Conservation (phyloP, 2,888 invertebrate species). For the Hyposoter dolosus region DNA sequence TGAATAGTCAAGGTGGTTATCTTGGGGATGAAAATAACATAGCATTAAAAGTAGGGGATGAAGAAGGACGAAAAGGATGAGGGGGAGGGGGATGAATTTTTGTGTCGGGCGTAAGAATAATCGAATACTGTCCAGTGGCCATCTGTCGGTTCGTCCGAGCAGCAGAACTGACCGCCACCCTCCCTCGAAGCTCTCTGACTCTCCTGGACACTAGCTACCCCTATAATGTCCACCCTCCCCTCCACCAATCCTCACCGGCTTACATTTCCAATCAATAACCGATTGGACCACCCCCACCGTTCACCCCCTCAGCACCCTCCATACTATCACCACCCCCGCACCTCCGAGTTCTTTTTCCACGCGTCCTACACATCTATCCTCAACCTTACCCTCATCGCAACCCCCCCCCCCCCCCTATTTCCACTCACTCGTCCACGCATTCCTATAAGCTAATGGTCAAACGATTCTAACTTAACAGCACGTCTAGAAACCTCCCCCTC, state of each 20-base stretch:
- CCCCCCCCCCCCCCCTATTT: slow-evolving; percentile 47
- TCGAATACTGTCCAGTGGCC: slow-evolving; percentile 80
- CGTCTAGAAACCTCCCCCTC: slow-evolving; percentile 68
- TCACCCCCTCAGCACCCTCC: slow-evolving; percentile 65
- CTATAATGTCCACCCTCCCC: slow-evolving; percentile 66
- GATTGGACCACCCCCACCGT: slow-evolving; percentile 81
- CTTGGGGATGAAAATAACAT: slow-evolving; percentile 30
- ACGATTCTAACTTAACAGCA: slow-evolving; percentile 74
- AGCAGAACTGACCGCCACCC: slow-evolving; percentile 74
- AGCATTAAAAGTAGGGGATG: slow-evolving; percentile 3
- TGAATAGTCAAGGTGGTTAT: slow-evolving; percentile 35
- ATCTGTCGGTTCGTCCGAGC: slow-evolving; percentile 81
- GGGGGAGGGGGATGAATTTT: slow-evolving; percentile 64
- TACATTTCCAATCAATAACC: slow-evolving; percentile 84
- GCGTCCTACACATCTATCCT: slow-evolving; percentile 46
- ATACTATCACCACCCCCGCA: slow-evolving; percentile 63
- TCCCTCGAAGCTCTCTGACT: slow-evolving; percentile 60
- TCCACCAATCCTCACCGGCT: slow-evolving; percentile 73
- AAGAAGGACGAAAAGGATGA: background rate
- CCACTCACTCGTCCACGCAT: slow-evolving; percentile 73
- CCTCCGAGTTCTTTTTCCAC: slow-evolving; percentile 54
- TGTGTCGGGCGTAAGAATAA: slow-evolving; percentile 71
- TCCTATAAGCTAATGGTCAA: slow-evolving; percentile 77
- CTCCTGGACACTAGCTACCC: slow-evolving; percentile 65
- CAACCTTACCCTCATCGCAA: slow-evolving; percentile 43